phyloP scores from a whole-genome alignment of 1,140 invertebrate species.

The Oryctes rhinoceros region DNA sequence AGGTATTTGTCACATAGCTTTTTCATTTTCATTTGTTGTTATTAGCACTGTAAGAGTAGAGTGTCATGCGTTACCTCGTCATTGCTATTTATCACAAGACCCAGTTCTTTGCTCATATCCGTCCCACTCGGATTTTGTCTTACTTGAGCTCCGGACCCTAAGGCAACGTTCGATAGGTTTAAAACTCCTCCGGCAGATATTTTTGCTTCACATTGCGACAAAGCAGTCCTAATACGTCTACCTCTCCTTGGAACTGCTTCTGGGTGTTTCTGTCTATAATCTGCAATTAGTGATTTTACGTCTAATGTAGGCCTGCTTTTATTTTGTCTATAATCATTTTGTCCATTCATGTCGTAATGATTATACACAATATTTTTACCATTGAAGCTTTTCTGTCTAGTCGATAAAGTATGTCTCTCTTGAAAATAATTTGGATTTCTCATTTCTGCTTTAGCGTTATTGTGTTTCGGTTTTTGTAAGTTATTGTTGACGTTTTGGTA shows the following conservation, averaged over 20 bases:
- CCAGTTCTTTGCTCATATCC: slow-evolving; percentile 54
- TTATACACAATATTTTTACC: slow-evolving; percentile 45
- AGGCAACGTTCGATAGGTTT: slow-evolving; percentile 57
- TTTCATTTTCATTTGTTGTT: too few species aligned
- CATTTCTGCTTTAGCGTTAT: slow-evolving; percentile 23
- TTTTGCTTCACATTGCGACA: slow-evolving; percentile 45
- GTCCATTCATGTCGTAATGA: slow-evolving; percentile 63
- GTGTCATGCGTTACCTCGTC: slow-evolving; percentile 50
- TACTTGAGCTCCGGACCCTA: slow-evolving; percentile 61
- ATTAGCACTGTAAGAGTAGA: background rate
- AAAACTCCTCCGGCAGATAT: slow-evolving; percentile 50
- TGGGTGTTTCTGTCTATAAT: slow-evolving; percentile 78
- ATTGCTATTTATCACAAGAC: slow-evolving; percentile 53
- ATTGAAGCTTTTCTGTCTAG: slow-evolving; percentile 37
- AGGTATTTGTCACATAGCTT: background rate
- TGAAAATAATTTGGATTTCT: slow-evolving; percentile 23
- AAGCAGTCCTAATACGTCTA: slow-evolving; percentile 65
- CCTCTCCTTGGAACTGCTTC: slow-evolving; percentile 74
- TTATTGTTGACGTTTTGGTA: background rate
- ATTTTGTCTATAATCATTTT: slow-evolving; percentile 59
- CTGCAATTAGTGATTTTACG: slow-evolving; percentile 83
- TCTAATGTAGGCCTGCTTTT: slow-evolving; percentile 80
- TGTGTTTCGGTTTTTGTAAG: background rate
- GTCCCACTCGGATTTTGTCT: slow-evolving; percentile 54
- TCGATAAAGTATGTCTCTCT: background rate